Percentiles rank a stretch among this genome's conserved stretches.
Evolutionary conservation across 2,888 invertebrate genomes (phyloP).

Genomic region (Ypsolopha scabrella): DNA sequence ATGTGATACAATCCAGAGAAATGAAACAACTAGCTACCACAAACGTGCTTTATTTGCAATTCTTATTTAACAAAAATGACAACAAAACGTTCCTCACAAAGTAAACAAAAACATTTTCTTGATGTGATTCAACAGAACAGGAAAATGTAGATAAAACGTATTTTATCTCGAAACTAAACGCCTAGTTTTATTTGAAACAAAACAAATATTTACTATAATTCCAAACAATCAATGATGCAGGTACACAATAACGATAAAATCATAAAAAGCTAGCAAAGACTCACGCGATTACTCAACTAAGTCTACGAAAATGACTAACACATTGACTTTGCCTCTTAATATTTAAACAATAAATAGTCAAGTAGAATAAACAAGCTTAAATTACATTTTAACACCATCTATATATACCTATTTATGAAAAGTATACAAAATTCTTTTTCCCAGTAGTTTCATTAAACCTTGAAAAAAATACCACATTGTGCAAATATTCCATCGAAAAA

Average conservation of each 20-base stretch:
- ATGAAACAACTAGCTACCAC: background rate
- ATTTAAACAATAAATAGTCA: conserved; percentile 45
- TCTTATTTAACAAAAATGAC: background rate
- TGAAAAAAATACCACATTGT: no score
- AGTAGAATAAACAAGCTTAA: conserved; percentile 15
- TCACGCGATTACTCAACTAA: conserved; percentile 20
- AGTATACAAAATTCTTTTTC: no score
- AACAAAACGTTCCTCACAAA: background rate
- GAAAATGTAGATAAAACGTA: no score
- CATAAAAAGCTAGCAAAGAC: conserved; percentile 15
- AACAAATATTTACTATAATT: background rate
- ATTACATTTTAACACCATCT: no score
- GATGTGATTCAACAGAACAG: no score
- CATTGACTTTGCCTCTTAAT: conserved; percentile 51
- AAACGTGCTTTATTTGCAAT: background rate
- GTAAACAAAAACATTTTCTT: background rate
- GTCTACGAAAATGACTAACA: conserved; percentile 56
- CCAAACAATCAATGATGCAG: background rate
- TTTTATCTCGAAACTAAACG: no score
- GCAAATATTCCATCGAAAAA: no score
- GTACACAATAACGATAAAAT: conserved; percentile 13
- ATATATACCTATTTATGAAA: conserved; percentile 10
- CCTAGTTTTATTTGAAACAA: background rate
- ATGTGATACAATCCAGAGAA: background rate
- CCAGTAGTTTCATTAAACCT: no score